Conservation (phyloP, 1,140 invertebrate species). For the Zaprionus kolodkinae region DNA sequence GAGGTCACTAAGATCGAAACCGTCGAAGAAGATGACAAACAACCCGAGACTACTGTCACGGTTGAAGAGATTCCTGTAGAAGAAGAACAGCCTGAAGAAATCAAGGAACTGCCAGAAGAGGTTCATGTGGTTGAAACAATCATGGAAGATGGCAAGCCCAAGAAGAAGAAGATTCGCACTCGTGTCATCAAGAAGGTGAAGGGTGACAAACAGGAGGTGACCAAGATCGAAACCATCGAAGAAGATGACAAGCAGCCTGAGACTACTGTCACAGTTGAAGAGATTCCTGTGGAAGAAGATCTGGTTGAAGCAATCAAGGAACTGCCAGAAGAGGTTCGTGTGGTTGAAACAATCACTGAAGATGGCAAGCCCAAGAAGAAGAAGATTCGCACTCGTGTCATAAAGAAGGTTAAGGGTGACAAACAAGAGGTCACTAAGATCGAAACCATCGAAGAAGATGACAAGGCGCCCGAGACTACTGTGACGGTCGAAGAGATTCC, state of each 20-base stretch:
- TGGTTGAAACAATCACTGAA: constrained; percentile 17
- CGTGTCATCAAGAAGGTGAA: constrained; percentile 70
- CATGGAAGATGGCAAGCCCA: constrained; percentile 15
- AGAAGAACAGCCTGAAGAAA: constrained; percentile 29
- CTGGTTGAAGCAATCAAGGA: constrained; percentile 30
- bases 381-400: constrained; percentile 61
- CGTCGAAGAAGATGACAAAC: constrained; percentile 81
- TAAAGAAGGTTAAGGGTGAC: constrained; percentile 70
- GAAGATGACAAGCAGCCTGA: constrained; percentile 80
- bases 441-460: constrained; percentile 83
- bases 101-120: constrained; percentile 38
- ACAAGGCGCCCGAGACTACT: constrained; percentile 73
- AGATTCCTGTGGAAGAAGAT: constrained; percentile 35
- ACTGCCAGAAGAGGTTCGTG: constrained; percentile 36
- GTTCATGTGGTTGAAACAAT: constrained; percentile 21
- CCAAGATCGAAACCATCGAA: constrained; percentile 81
- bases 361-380: constrained; percentile 29
- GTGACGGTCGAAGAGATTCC: constrained; percentile 55
- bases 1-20: constrained; percentile 81
- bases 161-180: constrained; percentile 56
- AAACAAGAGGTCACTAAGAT: constrained; percentile 79
- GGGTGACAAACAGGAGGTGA: constrained; percentile 75
- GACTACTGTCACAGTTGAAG: constrained; percentile 65
- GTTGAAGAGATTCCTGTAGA: constrained; percentile 48
- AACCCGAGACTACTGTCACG: constrained; percentile 72